Percentiles rank a stretch among this genome's conserved stretches.
phyloP scores from a whole-genome alignment of 2,888 invertebrate species.

The Apomyelois bistriatella region DNA sequence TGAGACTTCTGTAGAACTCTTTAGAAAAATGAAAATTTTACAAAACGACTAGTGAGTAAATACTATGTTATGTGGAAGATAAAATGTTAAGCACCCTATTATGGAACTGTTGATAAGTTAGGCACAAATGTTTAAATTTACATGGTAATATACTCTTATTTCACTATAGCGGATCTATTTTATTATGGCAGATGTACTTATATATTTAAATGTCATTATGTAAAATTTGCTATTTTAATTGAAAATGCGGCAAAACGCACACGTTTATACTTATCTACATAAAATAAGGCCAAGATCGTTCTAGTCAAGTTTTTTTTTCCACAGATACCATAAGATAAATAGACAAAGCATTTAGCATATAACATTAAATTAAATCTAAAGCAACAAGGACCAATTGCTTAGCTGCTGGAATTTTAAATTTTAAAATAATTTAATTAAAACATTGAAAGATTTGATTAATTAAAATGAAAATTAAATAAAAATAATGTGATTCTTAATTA shows the following conservation, averaged over 20 bases:
- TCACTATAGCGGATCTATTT: constrained; percentile 18
- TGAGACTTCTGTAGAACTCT: background rate
- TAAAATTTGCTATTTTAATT: background rate
- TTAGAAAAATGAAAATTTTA: constrained; percentile 15
- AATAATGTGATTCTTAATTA: constrained; percentile 69
- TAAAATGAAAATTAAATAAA: constrained; percentile 30
- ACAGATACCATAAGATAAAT: constrained; percentile 17
- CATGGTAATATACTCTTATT: constrained; percentile 18
- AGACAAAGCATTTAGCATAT: constrained; percentile 29
- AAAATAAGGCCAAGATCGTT: background rate
- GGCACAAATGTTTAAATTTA: constrained; percentile 46
- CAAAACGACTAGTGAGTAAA: constrained; percentile 59
- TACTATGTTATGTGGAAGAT: constrained; percentile 48
- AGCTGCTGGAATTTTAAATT: constrained; percentile 12
- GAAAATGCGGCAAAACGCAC: background rate
- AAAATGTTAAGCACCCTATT: constrained; percentile 52
- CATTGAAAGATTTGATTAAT: constrained; percentile 23
- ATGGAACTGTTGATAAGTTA: constrained; percentile 52
- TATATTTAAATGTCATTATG: constrained; percentile 18
- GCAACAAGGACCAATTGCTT: constrained; percentile 14
- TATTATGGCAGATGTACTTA: constrained; percentile 35
- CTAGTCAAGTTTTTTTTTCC: background rate
- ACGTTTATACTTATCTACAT: background rate
- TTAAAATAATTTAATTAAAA: constrained; percentile 30
- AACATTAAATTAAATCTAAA: constrained; percentile 28